Evolutionary conservation across 2,797 vertebrate species (phyloP).

Genomic region (Scarus forsteni): DNA sequence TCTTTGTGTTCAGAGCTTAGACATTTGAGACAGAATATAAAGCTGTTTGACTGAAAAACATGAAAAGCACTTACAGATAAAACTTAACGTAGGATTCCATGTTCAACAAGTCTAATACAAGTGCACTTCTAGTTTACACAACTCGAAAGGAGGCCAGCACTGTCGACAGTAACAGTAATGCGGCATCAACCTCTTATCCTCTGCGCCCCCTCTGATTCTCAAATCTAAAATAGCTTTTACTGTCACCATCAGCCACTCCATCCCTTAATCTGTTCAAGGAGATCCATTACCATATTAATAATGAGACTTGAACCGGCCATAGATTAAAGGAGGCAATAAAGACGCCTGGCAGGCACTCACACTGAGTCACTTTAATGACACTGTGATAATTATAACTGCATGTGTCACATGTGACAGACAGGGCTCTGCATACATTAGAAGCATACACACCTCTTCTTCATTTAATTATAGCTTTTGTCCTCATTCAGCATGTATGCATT

Average conservation of each 20-base stretch:
- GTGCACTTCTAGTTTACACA: conserved; percentile 20
- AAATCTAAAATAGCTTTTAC: conserved; percentile 79
- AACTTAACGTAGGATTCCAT: conserved; percentile 14
- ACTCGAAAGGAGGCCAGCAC: conserved; percentile 7
- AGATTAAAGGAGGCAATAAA: conserved; percentile 82
- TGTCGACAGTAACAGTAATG: neutral
- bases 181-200: conserved; percentile 9
- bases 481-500: conserved; percentile 40
- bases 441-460: conserved; percentile 18
- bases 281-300: conserved; percentile 87
- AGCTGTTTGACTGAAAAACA: conserved; percentile 33
- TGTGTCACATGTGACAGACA: conserved; percentile 78
- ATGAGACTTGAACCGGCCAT: conserved; percentile 81
- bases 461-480: conserved; percentile 56
- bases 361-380: conserved; percentile 77
- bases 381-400: conserved; percentile 75
- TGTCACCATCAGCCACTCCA: conserved; percentile 74
- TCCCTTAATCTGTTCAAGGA: conserved; percentile 80
- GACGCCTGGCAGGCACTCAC: conserved; percentile 79
- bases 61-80: conserved; percentile 18
- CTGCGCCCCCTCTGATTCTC: conserved; percentile 32
- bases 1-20: conserved; percentile 25
- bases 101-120: conserved; percentile 13
- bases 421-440: conserved; percentile 45
- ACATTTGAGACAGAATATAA: conserved; percentile 62